These are phyloP conservation scores for Gastrophysa polygoni DNA, from an alignment of 2,888 invertebrate species.

Conservation along the genomic window DNA sequence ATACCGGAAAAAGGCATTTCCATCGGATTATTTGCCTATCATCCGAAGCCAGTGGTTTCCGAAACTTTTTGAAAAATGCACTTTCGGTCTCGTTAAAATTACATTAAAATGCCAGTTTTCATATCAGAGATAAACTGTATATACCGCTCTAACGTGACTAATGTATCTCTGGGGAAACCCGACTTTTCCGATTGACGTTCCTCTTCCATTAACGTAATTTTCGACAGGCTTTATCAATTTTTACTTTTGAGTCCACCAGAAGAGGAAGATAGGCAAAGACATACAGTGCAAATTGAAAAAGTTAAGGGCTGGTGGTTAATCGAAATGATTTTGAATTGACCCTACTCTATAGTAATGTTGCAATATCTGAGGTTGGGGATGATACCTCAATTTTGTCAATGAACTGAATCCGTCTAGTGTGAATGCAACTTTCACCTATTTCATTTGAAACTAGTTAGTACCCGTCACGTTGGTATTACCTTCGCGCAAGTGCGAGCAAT, in stretches of 20 bases:
- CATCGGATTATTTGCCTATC: conserved; percentile 23
- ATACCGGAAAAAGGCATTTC: neutral
- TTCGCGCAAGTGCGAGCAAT: too few relatives aligned
- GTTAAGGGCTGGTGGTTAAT: too few relatives aligned
- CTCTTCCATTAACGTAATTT: conserved; percentile 54
- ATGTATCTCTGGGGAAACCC: conserved; percentile 42
- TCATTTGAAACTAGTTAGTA: too few relatives aligned
- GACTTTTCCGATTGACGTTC: conserved; percentile 48
- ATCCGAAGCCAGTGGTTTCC: conserved; percentile 18
- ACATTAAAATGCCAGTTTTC: conserved; percentile 56
- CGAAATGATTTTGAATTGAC: too few relatives aligned
- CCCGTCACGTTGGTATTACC: too few relatives aligned
- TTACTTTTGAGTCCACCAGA: conserved; percentile 49
- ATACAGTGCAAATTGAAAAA: too few relatives aligned
- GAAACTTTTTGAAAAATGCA: conserved; percentile 35
- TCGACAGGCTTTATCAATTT: conserved; percentile 56
- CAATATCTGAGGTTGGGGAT: too few relatives aligned
- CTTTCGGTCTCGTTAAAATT: conserved; percentile 54
- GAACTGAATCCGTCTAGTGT: too few relatives aligned
- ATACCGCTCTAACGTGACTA: conserved; percentile 46
- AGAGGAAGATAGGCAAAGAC: conserved; percentile 4
- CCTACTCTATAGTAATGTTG: too few relatives aligned
- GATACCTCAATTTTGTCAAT: too few relatives aligned
- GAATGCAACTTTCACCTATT: too few relatives aligned
- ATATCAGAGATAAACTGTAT: conserved; percentile 49